phyloP scores from a whole-genome alignment of 2,888 invertebrate species.

The Sphaerophoria taeniata region DNA sequence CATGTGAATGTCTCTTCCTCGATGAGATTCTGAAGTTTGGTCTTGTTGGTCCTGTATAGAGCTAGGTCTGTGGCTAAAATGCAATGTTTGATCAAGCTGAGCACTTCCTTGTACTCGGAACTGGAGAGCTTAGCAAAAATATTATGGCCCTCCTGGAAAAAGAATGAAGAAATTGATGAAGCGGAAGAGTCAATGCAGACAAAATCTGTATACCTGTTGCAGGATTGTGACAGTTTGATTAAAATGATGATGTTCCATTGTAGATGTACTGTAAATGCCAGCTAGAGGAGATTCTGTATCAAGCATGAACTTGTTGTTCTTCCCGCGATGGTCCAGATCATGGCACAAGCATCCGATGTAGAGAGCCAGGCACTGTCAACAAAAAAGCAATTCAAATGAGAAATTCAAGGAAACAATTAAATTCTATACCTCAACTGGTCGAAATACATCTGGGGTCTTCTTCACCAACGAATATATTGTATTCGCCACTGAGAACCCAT shows the following conservation, averaged over 20 bases:
- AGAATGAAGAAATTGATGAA: not conserved
- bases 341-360: constrained; percentile 93
- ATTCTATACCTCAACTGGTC: constrained; percentile 86
- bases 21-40: constrained; percentile 85
- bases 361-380: constrained; percentile 86
- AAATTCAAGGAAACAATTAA: too few relatives aligned
- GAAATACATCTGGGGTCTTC: constrained; percentile 83
- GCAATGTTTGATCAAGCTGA: constrained; percentile 90
- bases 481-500: constrained; percentile 94
- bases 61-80: constrained; percentile 94
- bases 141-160: constrained; percentile 91
- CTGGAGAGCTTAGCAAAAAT: constrained; percentile 90
- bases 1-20: constrained; percentile 86
- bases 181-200: not conserved
- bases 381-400: too few relatives aligned
- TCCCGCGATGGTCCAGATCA: constrained; percentile 93
- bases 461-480: constrained; percentile 91
- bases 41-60: constrained; percentile 90
- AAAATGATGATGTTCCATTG: constrained; percentile 94
- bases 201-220: constrained; percentile 85
- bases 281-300: constrained; percentile 92
- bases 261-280: constrained; percentile 92
- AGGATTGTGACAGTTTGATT: constrained; percentile 94
- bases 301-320: constrained; percentile 93
- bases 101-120: constrained; percentile 90